Conservation (phyloP, 1,140 invertebrate genomes). For the Magallana angulata region DNA sequence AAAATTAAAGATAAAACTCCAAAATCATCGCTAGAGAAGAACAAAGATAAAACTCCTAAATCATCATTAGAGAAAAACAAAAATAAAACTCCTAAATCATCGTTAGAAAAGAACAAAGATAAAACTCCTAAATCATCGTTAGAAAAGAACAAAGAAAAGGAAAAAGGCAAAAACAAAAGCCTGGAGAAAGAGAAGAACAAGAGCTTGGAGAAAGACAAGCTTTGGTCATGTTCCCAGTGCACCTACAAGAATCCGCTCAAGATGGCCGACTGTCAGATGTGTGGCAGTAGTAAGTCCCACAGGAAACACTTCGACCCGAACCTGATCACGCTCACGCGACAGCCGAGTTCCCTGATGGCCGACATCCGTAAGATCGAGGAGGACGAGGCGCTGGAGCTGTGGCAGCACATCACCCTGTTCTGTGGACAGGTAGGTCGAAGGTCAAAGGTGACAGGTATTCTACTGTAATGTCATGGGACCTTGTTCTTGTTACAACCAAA, state of each 20-base stretch:
- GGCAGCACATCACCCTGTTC: constrained; percentile 91
- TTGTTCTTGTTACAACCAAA: no score
- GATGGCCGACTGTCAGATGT: constrained; percentile 62
- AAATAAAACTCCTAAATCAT: constrained; percentile 9
- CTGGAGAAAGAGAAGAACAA: constrained; percentile 48
- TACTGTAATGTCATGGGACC: no score
- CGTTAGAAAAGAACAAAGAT: constrained; percentile 20
- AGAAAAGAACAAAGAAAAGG: not conserved
- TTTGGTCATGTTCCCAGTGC: constrained; percentile 88
- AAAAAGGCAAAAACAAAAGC: constrained; percentile 41
- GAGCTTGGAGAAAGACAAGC: constrained; percentile 66
- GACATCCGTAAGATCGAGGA: constrained; percentile 90
- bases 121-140: constrained; percentile 23
- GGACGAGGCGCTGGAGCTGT: constrained; percentile 89
- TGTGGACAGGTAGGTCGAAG: constrained; percentile 85
- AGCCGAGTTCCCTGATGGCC: constrained; percentile 90
- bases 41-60: not conserved
- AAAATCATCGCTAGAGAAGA: not conserved
- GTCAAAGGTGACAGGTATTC: no score
- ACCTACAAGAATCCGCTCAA: constrained; percentile 62
- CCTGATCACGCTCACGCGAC: constrained; percentile 78
- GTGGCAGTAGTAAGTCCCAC: constrained; percentile 50
- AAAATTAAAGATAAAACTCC: not conserved
- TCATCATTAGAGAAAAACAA: constrained; percentile 5
- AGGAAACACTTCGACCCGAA: constrained; percentile 27